phyloP scores from a whole-genome alignment of 2,113 vertebrate species.

The Mus pahari region DNA sequence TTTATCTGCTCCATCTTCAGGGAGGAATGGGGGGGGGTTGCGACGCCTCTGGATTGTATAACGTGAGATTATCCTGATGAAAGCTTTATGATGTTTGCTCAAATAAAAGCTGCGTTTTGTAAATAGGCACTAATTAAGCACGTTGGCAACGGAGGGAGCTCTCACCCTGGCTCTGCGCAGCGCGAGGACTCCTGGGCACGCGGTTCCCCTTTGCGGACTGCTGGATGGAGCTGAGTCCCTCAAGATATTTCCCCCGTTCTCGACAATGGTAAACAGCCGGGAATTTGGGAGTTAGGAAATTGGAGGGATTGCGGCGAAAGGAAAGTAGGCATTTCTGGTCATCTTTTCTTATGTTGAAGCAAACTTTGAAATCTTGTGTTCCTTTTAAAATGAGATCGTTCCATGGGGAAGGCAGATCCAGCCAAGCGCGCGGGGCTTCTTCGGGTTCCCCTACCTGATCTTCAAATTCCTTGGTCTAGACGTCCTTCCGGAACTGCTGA shows the following conservation, averaged over 20 bases:
- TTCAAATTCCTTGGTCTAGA: conserved; percentile 21
- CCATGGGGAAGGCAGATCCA: background rate
- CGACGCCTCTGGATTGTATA: conserved; percentile 54
- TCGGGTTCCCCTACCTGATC: background rate
- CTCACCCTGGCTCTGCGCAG: conserved; percentile 57
- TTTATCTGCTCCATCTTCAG: conserved; percentile 72
- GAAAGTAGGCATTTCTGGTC: background rate
- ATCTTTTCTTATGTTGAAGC: background rate
- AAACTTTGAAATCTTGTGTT: conserved; percentile 50
- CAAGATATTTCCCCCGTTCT: conserved; percentile 2
- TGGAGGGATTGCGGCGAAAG: background rate
- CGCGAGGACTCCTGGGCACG: conserved; percentile 56
- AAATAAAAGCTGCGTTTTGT: conserved; percentile 81
- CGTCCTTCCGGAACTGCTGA: background rate
- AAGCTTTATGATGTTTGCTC: conserved; percentile 81
- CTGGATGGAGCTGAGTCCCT: conserved; percentile 37
- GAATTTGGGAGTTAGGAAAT: background rate
- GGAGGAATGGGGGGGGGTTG: conserved; percentile 66
- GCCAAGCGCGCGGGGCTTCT: conserved; percentile 24
- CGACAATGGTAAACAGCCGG: conserved; percentile 37
- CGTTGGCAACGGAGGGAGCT: conserved; percentile 61
- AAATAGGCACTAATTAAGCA: conserved; percentile 82
- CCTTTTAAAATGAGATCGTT: background rate
- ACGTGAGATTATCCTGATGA: conserved; percentile 77
- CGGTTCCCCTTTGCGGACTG: conserved; percentile 35